Base-by-base conservation (phyloP, 2,797 vertebrate genomes). In the Peromyscus attwateri region DNA sequence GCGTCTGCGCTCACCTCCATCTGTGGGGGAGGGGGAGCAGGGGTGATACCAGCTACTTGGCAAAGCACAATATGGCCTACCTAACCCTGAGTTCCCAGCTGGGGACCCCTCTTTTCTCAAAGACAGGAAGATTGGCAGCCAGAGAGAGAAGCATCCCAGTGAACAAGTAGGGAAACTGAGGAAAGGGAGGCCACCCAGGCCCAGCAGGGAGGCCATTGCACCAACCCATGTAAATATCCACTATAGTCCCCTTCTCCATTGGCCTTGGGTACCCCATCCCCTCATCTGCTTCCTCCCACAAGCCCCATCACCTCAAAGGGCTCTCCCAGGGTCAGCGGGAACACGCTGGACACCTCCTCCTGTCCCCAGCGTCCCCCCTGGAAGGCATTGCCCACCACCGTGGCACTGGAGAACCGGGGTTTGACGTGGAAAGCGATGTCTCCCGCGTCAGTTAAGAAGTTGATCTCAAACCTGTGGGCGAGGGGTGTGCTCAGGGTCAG, bases 371-470 rank as follows among this genome's bases (percentile, higher is more conserved):
- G 93, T 93, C 98, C 98, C 11, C 96, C 96, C 19, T 98, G 98
- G 97, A 99, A 99, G 71, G 99, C 98, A 57, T 99, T 99, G 97
- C 99, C 99, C 98, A 99, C 2, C 0, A 99, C 96, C 57, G 97
- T 98, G 76, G 98, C 98, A 17, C 98, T 98, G 84, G 98, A 95
- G 97, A 99, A 99, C 76, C 97, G 98, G 6, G 99, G 99, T 94
- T 99, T 99, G 60, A 99, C 97, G 87, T 99, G 99, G 93, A 99
- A 99, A 96, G 98, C 98, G 0, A 99, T 98, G 96, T 99, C 99
- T 55, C 98, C 99, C 0, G 94, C 91, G 31, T 99, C 98, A 0
- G 97, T 98, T 79, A 99, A 89, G 97, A 99, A 98, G 98, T 99
- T 99, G 88, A 99, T 99, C 97, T 99, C 99, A 97, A 99, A 99